Conservation (phyloP, 2,888 invertebrate species). For the Leptopilina syphax region DNA sequence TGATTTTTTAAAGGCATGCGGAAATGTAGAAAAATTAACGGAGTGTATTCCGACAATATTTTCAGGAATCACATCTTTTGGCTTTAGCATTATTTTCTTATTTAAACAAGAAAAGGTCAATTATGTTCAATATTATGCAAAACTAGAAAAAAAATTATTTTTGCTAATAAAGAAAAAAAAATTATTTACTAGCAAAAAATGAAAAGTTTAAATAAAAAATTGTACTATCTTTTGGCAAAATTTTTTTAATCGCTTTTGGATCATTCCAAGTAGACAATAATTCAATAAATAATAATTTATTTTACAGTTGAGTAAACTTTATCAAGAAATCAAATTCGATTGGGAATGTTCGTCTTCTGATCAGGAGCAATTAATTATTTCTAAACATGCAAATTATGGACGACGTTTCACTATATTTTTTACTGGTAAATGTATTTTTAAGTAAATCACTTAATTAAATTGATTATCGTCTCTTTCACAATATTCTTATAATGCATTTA, state of each 20-base stretch:
- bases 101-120: conserved; percentile 1
- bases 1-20: neutral
- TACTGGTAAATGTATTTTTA: neutral
- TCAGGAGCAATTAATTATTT: neutral
- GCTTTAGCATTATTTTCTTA: neutral
- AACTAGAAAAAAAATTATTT: neutral
- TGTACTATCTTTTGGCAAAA: too few species aligned
- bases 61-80: neutral
- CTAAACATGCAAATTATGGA: neutral
- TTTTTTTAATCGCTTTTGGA: too few species aligned
- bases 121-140: neutral
- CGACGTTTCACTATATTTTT: neutral
- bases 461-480: too few species aligned
- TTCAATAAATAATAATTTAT: neutral
- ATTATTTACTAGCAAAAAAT: too few species aligned
- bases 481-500: too few species aligned
- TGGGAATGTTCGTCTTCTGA: conserved; percentile 1
- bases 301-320: conserved; percentile 3
- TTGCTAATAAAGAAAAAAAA: neutral
- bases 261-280: neutral
- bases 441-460: too few species aligned
- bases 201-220: too few species aligned
- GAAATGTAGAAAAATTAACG: neutral
- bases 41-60: neutral
- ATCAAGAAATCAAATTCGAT: neutral